phyloP scores from a whole-genome alignment of 2,113 vertebrate species.

The Gambusia affinis region DNA sequence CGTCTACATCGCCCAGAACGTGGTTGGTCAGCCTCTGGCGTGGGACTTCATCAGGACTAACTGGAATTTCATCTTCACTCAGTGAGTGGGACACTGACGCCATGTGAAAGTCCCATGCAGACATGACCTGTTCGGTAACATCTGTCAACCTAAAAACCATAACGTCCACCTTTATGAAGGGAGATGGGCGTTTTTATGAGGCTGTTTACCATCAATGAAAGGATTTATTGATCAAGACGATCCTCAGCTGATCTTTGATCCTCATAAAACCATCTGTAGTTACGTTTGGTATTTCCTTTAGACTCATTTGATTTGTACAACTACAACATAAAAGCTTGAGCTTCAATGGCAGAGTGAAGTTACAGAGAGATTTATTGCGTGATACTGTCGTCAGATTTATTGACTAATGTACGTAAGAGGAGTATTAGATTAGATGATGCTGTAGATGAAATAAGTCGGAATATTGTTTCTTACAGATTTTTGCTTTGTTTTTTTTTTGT shows the following conservation, averaged over 20 bases:
- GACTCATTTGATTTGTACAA: background rate
- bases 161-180: background rate
- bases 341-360: background rate
- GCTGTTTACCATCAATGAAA: background rate
- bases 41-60: constrained; percentile 89
- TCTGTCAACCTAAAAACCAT: background rate
- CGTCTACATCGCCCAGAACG: constrained; percentile 85
- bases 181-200: constrained; percentile 20
- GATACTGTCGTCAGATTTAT: background rate
- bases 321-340: background rate
- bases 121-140: constrained; percentile 1
- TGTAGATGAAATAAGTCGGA: background rate
- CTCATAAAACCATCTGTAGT: constrained; percentile 13
- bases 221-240: constrained; percentile 2
- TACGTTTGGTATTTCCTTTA: background rate
- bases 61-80: constrained; percentile 83
- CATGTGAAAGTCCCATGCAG: background rate
- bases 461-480: background rate
- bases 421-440: background rate
- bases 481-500: background rate
- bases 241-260: constrained; percentile 5
- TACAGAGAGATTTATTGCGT: background rate
- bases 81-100: constrained; percentile 80
- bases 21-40: constrained; percentile 85
- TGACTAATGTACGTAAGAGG: too few species aligned